A percentile compares a stretch with the other conserved stretches of the same genome.
Conservation (phyloP, 2,797 vertebrate genomes). For the Hemibagrus guttatus region DNA sequence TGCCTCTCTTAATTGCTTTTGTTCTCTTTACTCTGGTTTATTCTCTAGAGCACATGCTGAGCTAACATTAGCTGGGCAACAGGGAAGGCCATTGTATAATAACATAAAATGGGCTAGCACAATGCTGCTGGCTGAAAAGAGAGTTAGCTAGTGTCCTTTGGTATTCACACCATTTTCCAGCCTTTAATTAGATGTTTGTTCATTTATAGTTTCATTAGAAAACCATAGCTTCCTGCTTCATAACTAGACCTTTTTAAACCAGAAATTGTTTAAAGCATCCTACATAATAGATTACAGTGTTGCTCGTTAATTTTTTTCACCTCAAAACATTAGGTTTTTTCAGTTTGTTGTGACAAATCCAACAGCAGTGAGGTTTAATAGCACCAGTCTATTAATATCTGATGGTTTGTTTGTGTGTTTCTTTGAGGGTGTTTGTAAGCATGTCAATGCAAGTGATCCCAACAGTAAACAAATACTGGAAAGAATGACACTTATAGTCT, state of each 20-base stretch:
- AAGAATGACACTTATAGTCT: slow-evolving; percentile 53
- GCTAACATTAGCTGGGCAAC: background rate
- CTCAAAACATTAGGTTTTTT: background rate
- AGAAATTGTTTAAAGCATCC: background rate
- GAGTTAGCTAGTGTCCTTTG: slow-evolving; percentile 32
- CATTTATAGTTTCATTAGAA: background rate
- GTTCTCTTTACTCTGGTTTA: slow-evolving; percentile 69
- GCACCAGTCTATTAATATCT: slow-evolving; percentile 17
- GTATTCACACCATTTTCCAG: background rate
- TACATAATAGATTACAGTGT: background rate
- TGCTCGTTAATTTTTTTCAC: background rate
- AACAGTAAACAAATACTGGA: background rate
- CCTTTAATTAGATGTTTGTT: background rate
- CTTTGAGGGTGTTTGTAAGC: background rate
- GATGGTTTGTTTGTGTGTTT: slow-evolving; percentile 35
- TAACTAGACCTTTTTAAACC: background rate
- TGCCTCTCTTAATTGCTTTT: slow-evolving; percentile 62
- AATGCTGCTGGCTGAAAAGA: background rate
- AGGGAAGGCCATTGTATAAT: background rate
- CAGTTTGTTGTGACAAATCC: background rate
- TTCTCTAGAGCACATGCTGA: slow-evolving; percentile 27
- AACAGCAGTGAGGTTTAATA: background rate
- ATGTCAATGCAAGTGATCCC: background rate
- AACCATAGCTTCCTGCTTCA: background rate
- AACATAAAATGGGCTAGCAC: background rate